Base-by-base conservation (phyloP, 2,797 vertebrate genomes). In the Pithecia hirsuta region DNA sequence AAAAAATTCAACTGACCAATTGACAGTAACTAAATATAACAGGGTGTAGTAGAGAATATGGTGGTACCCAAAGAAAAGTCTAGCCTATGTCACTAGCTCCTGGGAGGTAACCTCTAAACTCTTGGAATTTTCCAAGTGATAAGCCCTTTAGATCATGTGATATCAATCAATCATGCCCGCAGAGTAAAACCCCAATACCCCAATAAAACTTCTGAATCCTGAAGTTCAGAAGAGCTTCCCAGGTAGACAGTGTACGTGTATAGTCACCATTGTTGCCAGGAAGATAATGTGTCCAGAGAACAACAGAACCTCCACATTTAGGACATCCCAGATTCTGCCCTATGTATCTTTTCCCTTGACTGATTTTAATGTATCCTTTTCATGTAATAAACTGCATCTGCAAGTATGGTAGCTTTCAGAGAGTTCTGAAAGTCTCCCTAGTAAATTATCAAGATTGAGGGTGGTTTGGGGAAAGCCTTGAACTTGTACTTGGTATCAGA, bases 201-300 rank as follows among this genome's bases (percentile, higher is more conserved):
- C 24, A 57, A 4, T 50, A 88, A 74, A 57, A 30, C 30, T 26
- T 33, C 10, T 67, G 30, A 64, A 33, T 19, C 22, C 55, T 78
- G 30, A 70, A 26, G 22, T 36, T 46, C 15, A 36, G 12, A 2
- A 70, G 15, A 87, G 30, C 24, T 24, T 48, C 59, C 6, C 26
- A 4, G 4, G 3, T 12, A 61, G 41, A 41, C 1, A 19, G 3
- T 17, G 24, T 20, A 30, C 0, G 4, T 4, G 41, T 33, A 39
- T 82, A 19, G 26, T 41, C n/a, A 10, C 33, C 7, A 36, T 20
- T 93, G 24, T 17, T 74, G 8, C n/a, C n/a, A 82, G 7, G 22
- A 50, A 1, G 12, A 11, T 14, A 67, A 64, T 3, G 30, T 28
- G n/a, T 46, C 17, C 70, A 30, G 28, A 83, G n/a, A 15, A 67